Conservation (phyloP, 2,113 vertebrate genomes). For the Cephalopholis sonnerati region DNA sequence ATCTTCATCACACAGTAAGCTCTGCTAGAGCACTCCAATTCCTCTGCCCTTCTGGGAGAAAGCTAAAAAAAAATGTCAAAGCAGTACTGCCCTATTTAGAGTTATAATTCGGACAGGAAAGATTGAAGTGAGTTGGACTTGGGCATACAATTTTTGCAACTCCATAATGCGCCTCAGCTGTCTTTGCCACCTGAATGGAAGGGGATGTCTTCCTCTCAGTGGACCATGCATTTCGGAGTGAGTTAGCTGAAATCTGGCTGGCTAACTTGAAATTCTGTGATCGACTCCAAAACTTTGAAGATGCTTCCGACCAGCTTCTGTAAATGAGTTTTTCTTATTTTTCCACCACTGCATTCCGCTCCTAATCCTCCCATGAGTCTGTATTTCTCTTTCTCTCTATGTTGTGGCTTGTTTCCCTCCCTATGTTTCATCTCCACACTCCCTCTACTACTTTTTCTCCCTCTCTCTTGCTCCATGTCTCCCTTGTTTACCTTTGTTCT, state of each 20-base stretch:
- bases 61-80: conserved; percentile 24
- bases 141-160: conserved; percentile 25
- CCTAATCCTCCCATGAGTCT: conserved; percentile 76
- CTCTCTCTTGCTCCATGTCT: conserved; percentile 41
- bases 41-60: background rate
- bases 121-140: conserved; percentile 28
- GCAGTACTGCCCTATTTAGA: conserved; percentile 17
- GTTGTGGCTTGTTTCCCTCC: conserved; percentile 52
- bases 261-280: conserved; percentile 61
- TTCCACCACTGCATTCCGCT: conserved; percentile 53
- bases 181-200: conserved; percentile 19
- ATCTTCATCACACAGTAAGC: conserved; percentile 36
- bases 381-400: conserved; percentile 49
- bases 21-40: conserved; percentile 19
- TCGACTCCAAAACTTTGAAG: conserved; percentile 55
- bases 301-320: conserved; percentile 66
- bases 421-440: conserved; percentile 32
- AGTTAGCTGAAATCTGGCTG: conserved; percentile 31
- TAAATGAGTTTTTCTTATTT: conserved; percentile 74
- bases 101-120: conserved; percentile 26
- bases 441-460: conserved; percentile 23
- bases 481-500: conserved; percentile 78
- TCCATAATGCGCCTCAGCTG: background rate
- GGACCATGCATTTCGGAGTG: conserved; percentile 32
- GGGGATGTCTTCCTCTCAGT: conserved; percentile 34